A percentile compares a stretch with the other conserved stretches of the same genome.
phyloP scores from a whole-genome alignment of 1,140 invertebrate species.

The Ceratitis capitata region DNA sequence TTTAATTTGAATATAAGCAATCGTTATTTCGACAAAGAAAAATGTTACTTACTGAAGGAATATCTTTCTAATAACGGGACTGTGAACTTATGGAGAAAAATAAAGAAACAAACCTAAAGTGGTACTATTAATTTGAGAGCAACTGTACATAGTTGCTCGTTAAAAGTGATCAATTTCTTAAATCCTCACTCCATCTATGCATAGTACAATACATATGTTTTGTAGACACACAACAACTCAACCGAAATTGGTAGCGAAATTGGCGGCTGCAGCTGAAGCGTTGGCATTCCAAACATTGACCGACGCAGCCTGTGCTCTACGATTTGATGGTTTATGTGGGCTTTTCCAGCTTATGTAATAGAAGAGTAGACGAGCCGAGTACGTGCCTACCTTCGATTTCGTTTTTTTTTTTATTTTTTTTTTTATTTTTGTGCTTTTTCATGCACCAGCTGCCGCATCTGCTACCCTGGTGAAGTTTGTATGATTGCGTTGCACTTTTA shows the following conservation, averaged over 20 bases:
- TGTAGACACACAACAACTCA: neutral
- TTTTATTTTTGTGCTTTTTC: neutral
- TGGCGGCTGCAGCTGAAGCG: neutral
- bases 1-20: too few relatives aligned
- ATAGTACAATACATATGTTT: neutral
- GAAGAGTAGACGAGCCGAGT: too few relatives aligned
- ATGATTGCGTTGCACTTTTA: slow-evolving; percentile 7
- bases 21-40: too few relatives aligned
- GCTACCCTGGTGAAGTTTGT: neutral
- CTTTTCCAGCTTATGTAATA: slow-evolving; percentile 20
- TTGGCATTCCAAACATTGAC: neutral
- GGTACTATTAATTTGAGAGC: too few relatives aligned
- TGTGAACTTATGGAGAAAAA: too few relatives aligned
- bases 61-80: too few relatives aligned
- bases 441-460: neutral
- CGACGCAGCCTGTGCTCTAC: neutral
- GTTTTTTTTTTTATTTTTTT: neutral
- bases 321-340: neutral
- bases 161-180: too few relatives aligned
- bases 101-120: too few relatives aligned
- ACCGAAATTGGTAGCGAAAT: neutral
- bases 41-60: too few relatives aligned
- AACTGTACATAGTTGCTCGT: too few relatives aligned
- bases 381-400: neutral
- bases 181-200: neutral